phyloP scores from a whole-genome alignment of 2,797 vertebrate genomes.

The Sebastiscus tertius region DNA sequence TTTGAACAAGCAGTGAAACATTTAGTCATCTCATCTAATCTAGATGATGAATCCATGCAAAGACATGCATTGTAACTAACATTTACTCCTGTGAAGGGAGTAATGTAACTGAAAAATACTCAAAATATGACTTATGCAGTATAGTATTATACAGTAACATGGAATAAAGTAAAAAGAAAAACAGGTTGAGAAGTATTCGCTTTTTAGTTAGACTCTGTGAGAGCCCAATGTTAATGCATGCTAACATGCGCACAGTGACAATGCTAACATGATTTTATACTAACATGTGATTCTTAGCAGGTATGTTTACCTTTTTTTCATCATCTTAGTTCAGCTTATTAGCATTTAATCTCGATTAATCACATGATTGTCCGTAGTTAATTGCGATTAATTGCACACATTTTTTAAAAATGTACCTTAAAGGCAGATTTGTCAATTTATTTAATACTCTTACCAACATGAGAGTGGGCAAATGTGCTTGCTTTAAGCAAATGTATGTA shows the following conservation, averaged over 20 bases:
- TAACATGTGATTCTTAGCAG: not conserved
- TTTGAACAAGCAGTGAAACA: slow-evolving; percentile 4
- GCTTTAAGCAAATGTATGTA: no score
- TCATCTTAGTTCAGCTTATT: not conserved
- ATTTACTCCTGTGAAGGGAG: not conserved
- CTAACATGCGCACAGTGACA: not conserved
- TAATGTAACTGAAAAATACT: not conserved
- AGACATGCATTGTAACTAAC: not conserved
- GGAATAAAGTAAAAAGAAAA: not conserved
- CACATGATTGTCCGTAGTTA: no score
- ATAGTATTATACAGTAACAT: not conserved
- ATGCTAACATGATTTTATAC: not conserved
- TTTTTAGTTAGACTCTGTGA: not conserved
- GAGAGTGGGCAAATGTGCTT: no score
- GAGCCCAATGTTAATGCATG: not conserved
- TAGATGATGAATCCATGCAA: not conserved
- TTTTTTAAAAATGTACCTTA: no score
- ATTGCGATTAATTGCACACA: no score
- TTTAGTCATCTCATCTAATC: slow-evolving; percentile 1
- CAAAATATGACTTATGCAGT: not conserved
- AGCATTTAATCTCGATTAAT: not conserved
- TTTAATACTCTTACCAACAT: no score
- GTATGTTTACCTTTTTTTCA: not conserved
- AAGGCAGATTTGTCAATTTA: no score
- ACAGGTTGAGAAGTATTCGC: not conserved